A percentile compares a stretch with the other conserved stretches of the same genome.
Conservation (phyloP, 2,113 vertebrate species). For the Phyllostomus discolor region DNA sequence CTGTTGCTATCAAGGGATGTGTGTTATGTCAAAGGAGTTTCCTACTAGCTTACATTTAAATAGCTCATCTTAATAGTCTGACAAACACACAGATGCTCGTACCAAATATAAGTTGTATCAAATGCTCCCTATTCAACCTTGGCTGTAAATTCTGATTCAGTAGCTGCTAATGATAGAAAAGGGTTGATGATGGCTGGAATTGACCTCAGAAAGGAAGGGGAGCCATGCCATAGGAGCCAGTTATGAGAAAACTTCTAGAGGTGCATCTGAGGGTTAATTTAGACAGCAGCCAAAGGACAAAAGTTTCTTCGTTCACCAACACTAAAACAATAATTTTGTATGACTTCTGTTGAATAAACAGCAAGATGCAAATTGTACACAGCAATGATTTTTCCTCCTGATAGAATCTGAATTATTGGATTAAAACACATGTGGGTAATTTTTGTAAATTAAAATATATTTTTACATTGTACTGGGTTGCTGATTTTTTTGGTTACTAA, state of each 20-base stretch:
- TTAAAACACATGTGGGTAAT: conserved; percentile 53
- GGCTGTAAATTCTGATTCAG: conserved; percentile 53
- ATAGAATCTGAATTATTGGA: conserved; percentile 66
- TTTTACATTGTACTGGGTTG: conserved; percentile 67
- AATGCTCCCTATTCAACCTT: conserved; percentile 41
- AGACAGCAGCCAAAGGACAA: background rate
- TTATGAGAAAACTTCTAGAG: background rate
- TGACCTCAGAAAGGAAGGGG: conserved; percentile 50
- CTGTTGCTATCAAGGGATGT: conserved; percentile 60
- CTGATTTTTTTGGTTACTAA: conserved; percentile 75
- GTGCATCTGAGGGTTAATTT: background rate
- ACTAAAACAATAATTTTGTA: conserved; percentile 47
- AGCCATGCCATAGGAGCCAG: background rate
- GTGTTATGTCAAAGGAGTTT: conserved; percentile 52
- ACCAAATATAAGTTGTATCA: conserved; percentile 45
- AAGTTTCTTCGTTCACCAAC: conserved; percentile 32
- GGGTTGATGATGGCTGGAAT: conserved; percentile 6
- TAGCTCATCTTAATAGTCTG: conserved; percentile 44
- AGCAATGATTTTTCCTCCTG: conserved; percentile 42
- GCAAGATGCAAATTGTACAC: conserved; percentile 43
- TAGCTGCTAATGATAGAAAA: conserved; percentile 10
- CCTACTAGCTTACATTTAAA: conserved; percentile 50
- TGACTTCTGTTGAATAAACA: conserved; percentile 47
- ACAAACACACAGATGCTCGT: conserved; percentile 29
- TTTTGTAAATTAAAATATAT: conserved; percentile 63